Evolutionary conservation across 2,113 vertebrate genomes (phyloP), one percentile per base, ranked within the genome.

Genomic region (Bagarius yarrelli): DNA sequence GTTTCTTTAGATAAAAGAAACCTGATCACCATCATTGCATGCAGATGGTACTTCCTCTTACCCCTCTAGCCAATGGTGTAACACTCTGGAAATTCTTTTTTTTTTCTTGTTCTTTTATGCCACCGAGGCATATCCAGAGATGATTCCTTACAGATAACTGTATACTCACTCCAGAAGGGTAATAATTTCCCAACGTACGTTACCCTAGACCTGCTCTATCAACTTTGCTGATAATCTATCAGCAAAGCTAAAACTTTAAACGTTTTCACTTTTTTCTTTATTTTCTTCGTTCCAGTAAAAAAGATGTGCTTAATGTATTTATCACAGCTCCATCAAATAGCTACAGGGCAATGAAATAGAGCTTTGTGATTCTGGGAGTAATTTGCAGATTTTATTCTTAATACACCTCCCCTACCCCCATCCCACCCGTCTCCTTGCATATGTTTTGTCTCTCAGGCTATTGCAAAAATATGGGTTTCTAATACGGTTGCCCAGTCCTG

Each of bases 51-150:
- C 36, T 57, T 63, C 59, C 70, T 63, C 57, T 69, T 57, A 12
- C 19, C 21, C 30, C n/a, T 73, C 27, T 19, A 23, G 50, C 70
- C 30, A 73, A 34, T 21, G 21, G 19, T 4, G n/a, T 15, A 57
- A 27, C 44, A 73, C 71, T 44, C 57, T 47, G 53, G 56, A 57
- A 67, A 59, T 80, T 75, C 19, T 52, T 59, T 78, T 56, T 76
- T 8, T 72, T n/a, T 50, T 21, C 16, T 16, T 78, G 52, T 63
- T 25, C 50, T 67, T 69, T 72, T 44, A 76, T 71, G 13, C 66
- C 69, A 36, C 12, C 25, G 60, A 80, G 67, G 75, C 79, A 74
- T 34, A 84, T 78, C 73, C 25, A 25, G 84, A 77, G 81, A 78
- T 83, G 84, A 57, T 59, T 57, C 55, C 72, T 74, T 55, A 59